These are phyloP conservation scores for Arion vulgaris DNA, from an alignment of 1,140 invertebrate genomes.

Conservation along the genomic window DNA sequence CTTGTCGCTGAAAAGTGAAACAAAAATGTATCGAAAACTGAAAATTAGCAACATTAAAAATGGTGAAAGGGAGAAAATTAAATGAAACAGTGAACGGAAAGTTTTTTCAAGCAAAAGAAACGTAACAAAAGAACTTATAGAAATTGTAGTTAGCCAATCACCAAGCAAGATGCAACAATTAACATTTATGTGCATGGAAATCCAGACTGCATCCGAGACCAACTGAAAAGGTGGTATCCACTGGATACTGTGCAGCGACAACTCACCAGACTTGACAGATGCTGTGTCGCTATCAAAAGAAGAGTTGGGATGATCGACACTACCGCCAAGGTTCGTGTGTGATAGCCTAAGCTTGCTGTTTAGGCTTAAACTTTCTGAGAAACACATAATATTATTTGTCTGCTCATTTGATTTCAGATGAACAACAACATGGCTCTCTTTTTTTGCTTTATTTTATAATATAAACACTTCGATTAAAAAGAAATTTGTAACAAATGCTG, in stretches of 20 bases:
- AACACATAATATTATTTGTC: background rate
- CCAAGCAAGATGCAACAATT: background rate
- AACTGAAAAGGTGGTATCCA: background rate
- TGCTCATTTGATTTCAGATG: background rate
- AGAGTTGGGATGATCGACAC: background rate
- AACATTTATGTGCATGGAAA: background rate
- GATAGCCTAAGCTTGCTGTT: conserved; percentile 27
- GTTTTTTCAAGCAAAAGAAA: background rate
- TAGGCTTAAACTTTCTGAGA: conserved; percentile 20
- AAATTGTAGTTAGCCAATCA: background rate
- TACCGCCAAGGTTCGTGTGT: conserved; percentile 7
- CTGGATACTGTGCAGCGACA: background rate
- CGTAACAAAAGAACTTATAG: background rate
- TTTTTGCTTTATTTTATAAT: background rate
- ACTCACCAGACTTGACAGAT: conserved; percentile 28
- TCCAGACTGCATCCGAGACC: background rate
- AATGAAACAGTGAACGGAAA: background rate
- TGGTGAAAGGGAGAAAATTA: background rate
- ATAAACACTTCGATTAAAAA: too few relatives aligned
- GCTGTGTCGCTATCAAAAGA: conserved; percentile 19
- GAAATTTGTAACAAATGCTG: too few relatives aligned
- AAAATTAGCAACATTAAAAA: background rate
- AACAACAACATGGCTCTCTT: background rate
- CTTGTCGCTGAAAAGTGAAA: background rate
- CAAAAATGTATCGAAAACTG: background rate